phyloP scores from a whole-genome alignment of 2,113 vertebrate species.

The Anas platyrhynchos region DNA sequence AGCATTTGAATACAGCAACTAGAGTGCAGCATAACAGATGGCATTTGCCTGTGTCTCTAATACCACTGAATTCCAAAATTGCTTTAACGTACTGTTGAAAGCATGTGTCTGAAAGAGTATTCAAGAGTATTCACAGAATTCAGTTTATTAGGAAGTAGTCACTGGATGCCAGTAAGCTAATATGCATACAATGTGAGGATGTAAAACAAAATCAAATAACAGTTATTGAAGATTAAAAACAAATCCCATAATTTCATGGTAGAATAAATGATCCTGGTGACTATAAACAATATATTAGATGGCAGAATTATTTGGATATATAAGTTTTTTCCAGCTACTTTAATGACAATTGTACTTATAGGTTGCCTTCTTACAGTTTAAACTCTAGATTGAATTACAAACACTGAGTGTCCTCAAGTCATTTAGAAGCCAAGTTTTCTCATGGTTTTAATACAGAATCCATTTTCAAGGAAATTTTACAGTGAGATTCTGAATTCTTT shows the following conservation, averaged over 20 bases:
- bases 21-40: not conserved
- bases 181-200: not conserved
- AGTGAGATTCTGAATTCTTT: not conserved
- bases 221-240: not conserved
- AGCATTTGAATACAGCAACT: not conserved
- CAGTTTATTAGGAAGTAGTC: not conserved
- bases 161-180: not conserved
- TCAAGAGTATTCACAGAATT: not conserved
- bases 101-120: not conserved
- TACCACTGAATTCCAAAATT: not conserved
- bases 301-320: not conserved
- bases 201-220: not conserved
- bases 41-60: not conserved
- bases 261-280: not conserved
- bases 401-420: not conserved
- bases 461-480: not conserved
- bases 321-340: not conserved
- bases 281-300: not conserved
- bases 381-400: not conserved
- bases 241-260: not conserved
- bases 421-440: not conserved
- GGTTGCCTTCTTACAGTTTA: not conserved
- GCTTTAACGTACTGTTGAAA: not conserved
- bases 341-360: not conserved
- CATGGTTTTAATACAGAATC: not conserved